Percentiles rank a stretch among this genome's conserved stretches.
Evolutionary conservation across 2,113 vertebrate species (phyloP).

Genomic region (Uropsilus gracilis): DNA sequence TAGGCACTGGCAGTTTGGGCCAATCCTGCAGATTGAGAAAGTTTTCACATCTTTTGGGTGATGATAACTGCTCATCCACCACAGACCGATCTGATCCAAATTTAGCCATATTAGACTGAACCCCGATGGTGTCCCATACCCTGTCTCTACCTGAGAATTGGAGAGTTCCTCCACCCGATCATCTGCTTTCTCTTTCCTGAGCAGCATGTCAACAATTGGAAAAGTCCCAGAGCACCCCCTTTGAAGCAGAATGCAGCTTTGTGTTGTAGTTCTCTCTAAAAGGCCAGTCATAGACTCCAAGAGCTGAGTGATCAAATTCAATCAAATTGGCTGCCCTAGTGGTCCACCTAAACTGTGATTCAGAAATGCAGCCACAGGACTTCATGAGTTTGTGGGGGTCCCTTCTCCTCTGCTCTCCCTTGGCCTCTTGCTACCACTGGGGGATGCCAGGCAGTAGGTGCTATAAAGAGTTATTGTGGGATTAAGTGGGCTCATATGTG

Average conservation of each 20-base stretch:
- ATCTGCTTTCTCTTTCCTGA: not conserved
- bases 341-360: not conserved
- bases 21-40: not conserved
- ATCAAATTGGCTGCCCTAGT: not conserved
- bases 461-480: not conserved
- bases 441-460: not conserved
- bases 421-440: not conserved
- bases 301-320: not conserved
- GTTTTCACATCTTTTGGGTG: not conserved
- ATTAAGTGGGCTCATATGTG: not conserved
- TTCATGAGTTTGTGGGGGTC: not conserved
- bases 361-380: not conserved
- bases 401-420: not conserved
- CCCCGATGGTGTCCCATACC: not conserved
- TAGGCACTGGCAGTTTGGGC: not conserved
- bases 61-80: not conserved
- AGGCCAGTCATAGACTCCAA: not conserved
- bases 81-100: no score
- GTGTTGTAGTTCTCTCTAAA: not conserved
- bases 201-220: no score
- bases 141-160: not conserved
- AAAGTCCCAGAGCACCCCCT: not conserved
- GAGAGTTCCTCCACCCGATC: not conserved
- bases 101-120: not conserved
- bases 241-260: not conserved